Percentiles rank a stretch among this genome's conserved stretches.
Conservation (phyloP, 2,797 vertebrate species). For the Apogon hyalosoma region DNA sequence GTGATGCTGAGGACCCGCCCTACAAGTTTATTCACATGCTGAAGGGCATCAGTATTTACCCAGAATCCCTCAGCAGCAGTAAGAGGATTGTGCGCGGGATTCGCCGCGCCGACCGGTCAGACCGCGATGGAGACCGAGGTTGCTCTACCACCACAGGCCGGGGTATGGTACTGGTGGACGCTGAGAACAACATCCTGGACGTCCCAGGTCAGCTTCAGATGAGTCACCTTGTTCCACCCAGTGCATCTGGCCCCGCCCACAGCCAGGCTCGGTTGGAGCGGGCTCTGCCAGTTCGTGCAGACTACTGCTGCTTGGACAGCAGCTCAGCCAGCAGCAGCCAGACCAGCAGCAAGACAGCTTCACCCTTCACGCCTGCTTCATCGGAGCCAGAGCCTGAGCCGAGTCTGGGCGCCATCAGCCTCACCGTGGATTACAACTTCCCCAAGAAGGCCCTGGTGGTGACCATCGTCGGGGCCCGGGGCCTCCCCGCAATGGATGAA, state of each 20-base stretch:
- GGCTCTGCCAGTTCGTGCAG: slow-evolving; percentile 86
- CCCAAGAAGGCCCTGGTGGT: slow-evolving; percentile 97
- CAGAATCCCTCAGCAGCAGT: slow-evolving; percentile 92
- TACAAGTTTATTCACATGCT: slow-evolving; percentile 98
- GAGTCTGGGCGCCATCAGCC: slow-evolving; percentile 87
- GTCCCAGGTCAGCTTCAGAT: slow-evolving; percentile 77
- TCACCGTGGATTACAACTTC: slow-evolving; percentile 97
- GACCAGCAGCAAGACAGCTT: slow-evolving; percentile 87
- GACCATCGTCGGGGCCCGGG: slow-evolving; percentile 91
- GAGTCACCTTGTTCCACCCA: slow-evolving; percentile 75
- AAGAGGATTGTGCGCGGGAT: slow-evolving; percentile 89
- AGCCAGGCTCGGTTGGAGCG: slow-evolving; percentile 65
- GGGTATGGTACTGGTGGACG: slow-evolving; percentile 80
- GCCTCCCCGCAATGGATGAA: slow-evolving; percentile 92
- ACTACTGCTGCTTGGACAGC: slow-evolving; percentile 89
- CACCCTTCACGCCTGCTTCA: slow-evolving; percentile 89
- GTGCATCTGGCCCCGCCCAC: slow-evolving; percentile 1
- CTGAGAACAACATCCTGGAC: slow-evolving; percentile 79
- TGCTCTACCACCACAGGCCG: slow-evolving; percentile 5
- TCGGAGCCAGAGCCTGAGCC: slow-evolving; percentile 69
- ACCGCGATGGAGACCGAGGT: slow-evolving; percentile 46
- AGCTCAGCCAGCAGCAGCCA: slow-evolving; percentile 86
- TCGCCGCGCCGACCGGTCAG: slow-evolving; percentile 60
- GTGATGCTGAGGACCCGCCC: slow-evolving; percentile 83
- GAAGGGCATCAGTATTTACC: slow-evolving; percentile 98